Conservation (phyloP, 1,140 invertebrate genomes). For the Drosophila ogumai region DNA sequence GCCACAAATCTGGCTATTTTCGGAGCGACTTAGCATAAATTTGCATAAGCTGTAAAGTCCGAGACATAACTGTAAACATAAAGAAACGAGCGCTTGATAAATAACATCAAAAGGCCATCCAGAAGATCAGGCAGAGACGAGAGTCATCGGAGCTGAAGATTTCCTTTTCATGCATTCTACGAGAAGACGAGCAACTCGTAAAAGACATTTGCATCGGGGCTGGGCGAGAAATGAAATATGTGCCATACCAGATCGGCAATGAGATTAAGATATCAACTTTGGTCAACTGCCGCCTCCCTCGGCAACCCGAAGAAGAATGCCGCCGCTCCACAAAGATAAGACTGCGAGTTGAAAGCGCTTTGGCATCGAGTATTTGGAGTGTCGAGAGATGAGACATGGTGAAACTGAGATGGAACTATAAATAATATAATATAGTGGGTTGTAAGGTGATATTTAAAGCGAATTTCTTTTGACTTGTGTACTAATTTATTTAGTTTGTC, state of each 20-base stretch:
- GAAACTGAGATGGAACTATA: neutral
- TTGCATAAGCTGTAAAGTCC: slow-evolving; percentile 73
- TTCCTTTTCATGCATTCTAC: slow-evolving; percentile 60
- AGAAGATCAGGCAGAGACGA: slow-evolving; percentile 27
- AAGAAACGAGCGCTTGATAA: slow-evolving; percentile 74
- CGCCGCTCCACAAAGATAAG: slow-evolving; percentile 65
- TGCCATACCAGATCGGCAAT: slow-evolving; percentile 68
- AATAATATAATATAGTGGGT: neutral
- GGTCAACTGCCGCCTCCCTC: slow-evolving; percentile 12
- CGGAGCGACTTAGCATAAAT: slow-evolving; percentile 67
- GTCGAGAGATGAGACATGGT: slow-evolving; percentile 12
- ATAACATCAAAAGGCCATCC: slow-evolving; percentile 48
- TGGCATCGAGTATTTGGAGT: slow-evolving; percentile 6
- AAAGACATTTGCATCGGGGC: slow-evolving; percentile 44
- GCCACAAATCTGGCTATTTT: slow-evolving; percentile 42
- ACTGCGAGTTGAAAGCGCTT: slow-evolving; percentile 28
- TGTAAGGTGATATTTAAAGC: neutral
- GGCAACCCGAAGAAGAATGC: slow-evolving; percentile 22
- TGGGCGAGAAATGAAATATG: slow-evolving; percentile 57
- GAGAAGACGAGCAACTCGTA: slow-evolving; percentile 7
- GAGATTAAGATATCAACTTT: slow-evolving; percentile 79
- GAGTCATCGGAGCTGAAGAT: slow-evolving; percentile 19
- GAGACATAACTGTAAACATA: slow-evolving; percentile 76
- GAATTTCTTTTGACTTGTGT: neutral
- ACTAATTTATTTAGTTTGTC: too few relatives aligned